Evolutionary conservation across 2,113 vertebrate genomes (phyloP), one percentile per base, ranked within the genome.

Genomic region (Strix aluco): DNA sequence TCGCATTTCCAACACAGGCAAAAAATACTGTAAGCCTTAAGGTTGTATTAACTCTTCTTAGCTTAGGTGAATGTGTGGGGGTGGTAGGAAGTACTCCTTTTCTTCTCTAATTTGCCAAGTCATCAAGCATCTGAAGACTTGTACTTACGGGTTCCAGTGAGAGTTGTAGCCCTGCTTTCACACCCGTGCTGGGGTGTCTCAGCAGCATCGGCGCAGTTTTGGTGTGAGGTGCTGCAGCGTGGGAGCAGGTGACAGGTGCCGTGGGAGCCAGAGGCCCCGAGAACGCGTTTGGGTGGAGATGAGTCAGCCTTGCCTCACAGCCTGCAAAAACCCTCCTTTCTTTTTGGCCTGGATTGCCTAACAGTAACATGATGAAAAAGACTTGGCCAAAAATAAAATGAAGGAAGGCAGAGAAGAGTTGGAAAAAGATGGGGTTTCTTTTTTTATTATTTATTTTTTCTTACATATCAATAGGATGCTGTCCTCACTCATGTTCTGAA

Each of bases 291-390:
- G 15, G 13, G 10, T 86, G 36, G 67, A 57, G 52, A 86, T 94
- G 92, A 96, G 71, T 97, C 94, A 94, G 88, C 58, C 27, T 77
- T 2, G 21, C 40, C 40, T 73, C 59, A 20, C 25, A 93, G 72
- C 23, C 20, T 0, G 1, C 86, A 90, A 40, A 72, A 63, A 36
- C 1, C 2, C 5, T 32, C 2, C 3, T 10, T 30, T 72, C 83
- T 40, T 75, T 73, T 83, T 82, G 34, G 20, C 36, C 49, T 73
- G 88, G 36, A 44, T 90, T 86, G 79, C 14, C 65, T 87, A 61
- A 55, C 40, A 72, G 46, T 58, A 36, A 16, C 20, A 15, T 61
- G 74, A 65, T 40, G 61, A 82, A 61, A 75, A 73, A 69, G n/a
- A 5, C 6, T 14, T 34, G 30, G n/a, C 66, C 42, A 65, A 44